Evolutionary conservation across 2,888 invertebrate genomes (phyloP), one percentile per base, ranked within the genome.

Genomic region (Miltochrista miniata): DNA sequence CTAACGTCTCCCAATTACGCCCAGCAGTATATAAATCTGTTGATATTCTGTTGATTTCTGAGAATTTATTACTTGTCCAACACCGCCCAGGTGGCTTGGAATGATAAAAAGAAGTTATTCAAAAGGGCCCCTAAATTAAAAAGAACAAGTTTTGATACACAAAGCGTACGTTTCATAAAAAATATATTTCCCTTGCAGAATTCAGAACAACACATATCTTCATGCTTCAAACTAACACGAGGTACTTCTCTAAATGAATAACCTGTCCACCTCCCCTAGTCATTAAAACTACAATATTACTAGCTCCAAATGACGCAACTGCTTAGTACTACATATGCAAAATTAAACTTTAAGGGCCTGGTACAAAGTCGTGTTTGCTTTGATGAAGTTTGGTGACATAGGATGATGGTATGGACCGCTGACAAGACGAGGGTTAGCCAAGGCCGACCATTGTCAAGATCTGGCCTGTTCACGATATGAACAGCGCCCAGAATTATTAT

Each of bases 401-500:
- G 59, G 47, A 31, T 30, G 30, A 15, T 56, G 57, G 54, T 57
- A 55, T 63, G 64, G 70, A 68, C 68, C 67, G 64, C 45, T 57
- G 64, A 57, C 35, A 67, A 72, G 72, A 64, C 67, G 83, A 87
- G 89, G 89, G 88, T 76, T 78, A 78, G 64, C 83, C 90, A 90
- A 90, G 90, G 90, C 73, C 90, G 75, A 59, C 64, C 73, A 84
- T 87, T 89, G 87, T 88, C 70, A 68, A 76, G 76, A 81, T 76
- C 80, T 82, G 81, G 77, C 68, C 63, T 52, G 64, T 67, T 64
- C 65, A 59, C 56, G 55, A 54, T 61, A 58, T 64, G 60, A 61
- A 59, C 54, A 51, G 56, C 45, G 14, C 37, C 45, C 53, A 53
- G 47, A 24, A 5, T 31, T 54, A 54, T 46, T 57, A 55, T 41